Evolutionary conservation across 2,113 vertebrate genomes (phyloP), one percentile per base, ranked within the genome.

Genomic region (Deroptyus accipitrinus): DNA sequence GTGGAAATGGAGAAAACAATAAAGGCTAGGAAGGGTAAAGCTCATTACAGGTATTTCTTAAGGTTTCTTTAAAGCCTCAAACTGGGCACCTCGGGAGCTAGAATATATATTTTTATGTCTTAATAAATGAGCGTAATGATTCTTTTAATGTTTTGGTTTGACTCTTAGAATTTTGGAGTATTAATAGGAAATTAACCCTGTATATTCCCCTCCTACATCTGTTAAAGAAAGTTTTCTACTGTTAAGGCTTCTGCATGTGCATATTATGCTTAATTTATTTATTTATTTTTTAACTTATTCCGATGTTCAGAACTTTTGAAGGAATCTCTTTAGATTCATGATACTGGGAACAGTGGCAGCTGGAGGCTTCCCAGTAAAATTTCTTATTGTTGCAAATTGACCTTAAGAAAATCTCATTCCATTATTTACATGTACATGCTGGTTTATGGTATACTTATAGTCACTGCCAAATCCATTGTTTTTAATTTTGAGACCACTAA

Each of bases 131-230:
- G 44, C 2, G 1, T 93, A 92, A 94, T 90, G 37, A 76, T 93
- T 88, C 73, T 84, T 92, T 55, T 54, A 84, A 83, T 82, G 73
- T 93, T 93, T 92, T 82, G 57, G 52, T 94, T 73, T 17, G 12
- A 76, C 24, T 80, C 19, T 93, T 6, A 1, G 80, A 83, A 78
- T 86, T 94, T 76, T 92, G 20, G 39, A 35, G 41, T 81, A 82
- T 93, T 88, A 92, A 92, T 93, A 81, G 62, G 66, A 93, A 90
- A 84, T 86, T 88, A 95, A 68, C 92, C 62, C 80, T 66, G 14
- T 68, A 22, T 93, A 20, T 86, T 96, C 48, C 42, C 48, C 68
- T 69, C 59, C 66, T 81, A 35, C 33, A 39, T 75, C 35, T 64
- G 61, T 74, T 81, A 63, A 69, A 67, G 77, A 81, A 75, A 92